Base-by-base conservation (phyloP, 2,113 vertebrate species). In the Castor canadensis region DNA sequence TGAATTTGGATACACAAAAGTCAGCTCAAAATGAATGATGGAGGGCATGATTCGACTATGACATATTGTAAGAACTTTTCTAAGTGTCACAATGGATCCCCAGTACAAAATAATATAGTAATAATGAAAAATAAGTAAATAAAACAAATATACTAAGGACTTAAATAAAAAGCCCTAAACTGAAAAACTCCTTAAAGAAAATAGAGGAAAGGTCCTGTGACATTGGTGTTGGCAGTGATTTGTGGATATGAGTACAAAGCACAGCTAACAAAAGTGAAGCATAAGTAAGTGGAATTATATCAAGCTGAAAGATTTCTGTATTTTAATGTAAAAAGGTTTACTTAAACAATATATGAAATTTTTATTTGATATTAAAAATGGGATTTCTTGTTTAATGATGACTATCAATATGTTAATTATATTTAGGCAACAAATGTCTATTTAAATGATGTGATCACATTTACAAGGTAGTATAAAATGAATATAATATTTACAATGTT, bases 321-420 rank as follows among this genome's bases (percentile, higher is more conserved):
- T 71, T 66, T 93, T 91, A 66, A 91, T 76, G 76, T 79, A 69
- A 76, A 79, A 87, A 90, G 8, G 1, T n/a, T n/a, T n/a, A n/a
- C n/a, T n/a, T n/a, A n/a, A n/a, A n/a, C 72, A 54, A 56, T 38
- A n/a, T 45, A 15, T 4, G 85, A 91, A 76, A 47, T 86, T 80
- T 87, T 35, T 32, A 52, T 79, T 77, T 89, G 12, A 54, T 13
- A 62, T 77, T 54, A 71, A 89, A 52, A 77, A n/a, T 80, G 60
- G 8, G 6, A 81, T 76, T 62, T 45, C 6, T 10, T 80, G 6
- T 67, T 83, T 84, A 67, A 15, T 75, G 35, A 83, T 62, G 43
- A 43, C 40, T 32, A 76, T 69, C 24, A 81, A 45, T 72, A n/a
- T 64, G 72, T 19, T 62, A 75, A n/a, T 66, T 91, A 69, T n/a